Base-by-base conservation (phyloP, 1,140 invertebrate species). In the Neelides sp. region DNA sequence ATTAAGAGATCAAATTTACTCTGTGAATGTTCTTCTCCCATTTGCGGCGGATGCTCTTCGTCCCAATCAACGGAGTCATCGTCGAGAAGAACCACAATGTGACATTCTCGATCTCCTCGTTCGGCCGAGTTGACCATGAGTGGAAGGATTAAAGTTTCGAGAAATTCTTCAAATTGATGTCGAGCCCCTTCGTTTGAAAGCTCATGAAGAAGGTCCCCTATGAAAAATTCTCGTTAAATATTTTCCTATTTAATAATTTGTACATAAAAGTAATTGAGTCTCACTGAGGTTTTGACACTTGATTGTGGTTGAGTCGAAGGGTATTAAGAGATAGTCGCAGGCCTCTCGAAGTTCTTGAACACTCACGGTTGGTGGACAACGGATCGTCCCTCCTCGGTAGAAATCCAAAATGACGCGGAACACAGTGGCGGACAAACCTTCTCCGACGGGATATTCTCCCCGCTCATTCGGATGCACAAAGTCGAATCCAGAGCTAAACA, bases 41-140 rank as follows among this genome's bases (percentile, higher is more conserved):
- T 96, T 71, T 94, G 91, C 0, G 95, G 95, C 0, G 95, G 94
- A 69, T 94, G 97, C 64, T 98, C 88, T 64, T 93, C 86, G 68
- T 98, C 93, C 95, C 95, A 98, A 62, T 98, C 95, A 15, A 98
- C 90, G 12, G 87, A 76, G 72, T 96, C 86, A 67, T 98, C 82
- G 69, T 98, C 95, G 8, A 94, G 71, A 23, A 98, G 71, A 8
- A 98, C 89, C 17, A 98, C 93, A 51, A 98, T 86, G 66, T 91
- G 85, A 64, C 85, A 90, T 64, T 90, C 86, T 2, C 86, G 70
- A 67, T 89, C 84, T 2, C 87, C 85, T 52, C 89, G 76, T 68
- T 92, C 80, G 3, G 95, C 93, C 36, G 87, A 92, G 45, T 84
- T 81, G 1, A 95, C 94, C 91, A 99, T 95, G 17, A 93, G 72